Base-by-base conservation (phyloP, 1,140 invertebrate species). In the Elymnias hypermnestra region DNA sequence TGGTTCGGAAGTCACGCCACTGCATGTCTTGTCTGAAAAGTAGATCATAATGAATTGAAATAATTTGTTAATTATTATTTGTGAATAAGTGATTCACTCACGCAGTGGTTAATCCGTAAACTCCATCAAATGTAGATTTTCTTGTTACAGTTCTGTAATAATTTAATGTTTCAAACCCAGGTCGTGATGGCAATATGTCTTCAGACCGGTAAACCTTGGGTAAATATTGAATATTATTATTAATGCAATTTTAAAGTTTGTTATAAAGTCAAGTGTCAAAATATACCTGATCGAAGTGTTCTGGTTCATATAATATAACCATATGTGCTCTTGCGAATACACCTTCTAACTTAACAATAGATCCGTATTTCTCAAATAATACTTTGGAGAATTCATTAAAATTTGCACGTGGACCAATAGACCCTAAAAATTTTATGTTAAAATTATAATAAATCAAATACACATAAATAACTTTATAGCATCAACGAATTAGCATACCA, bases 1-100 rank as follows among this genome's bases (percentile, higher is more conserved):
- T 83, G 1, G 73, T 73, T 8, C 77, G 65, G 43, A 79, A 75
- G 33, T 72, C 64, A 13, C 75, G 57, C 77, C 77, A 83, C 50
- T 79, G 47, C 9, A 45, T 18, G 3, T 69, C 77, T 64, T 83
- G 62, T 12, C 77, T 83, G 35, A 8, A 71, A 69, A 25, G 18
- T 23, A n/a, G n/a, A n/a, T n/a, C n/a, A n/a, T n/a, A n/a, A n/a
- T n/a, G n/a, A n/a, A n/a, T n/a, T n/a, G n/a, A n/a, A n/a, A n/a
- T n/a, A n/a, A n/a, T n/a, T n/a, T n/a, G n/a, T n/a, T 8, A 6
- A 10, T n/a, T 37, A 37, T 37, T 17, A n/a, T 19, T 10, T 21
- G 18, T 2, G 41, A 18, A 17, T 8, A 35, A 35, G 1, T n/a
- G n/a, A n/a, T n/a, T n/a, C 9, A 66, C 72, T 67, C 70, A 82